Conservation (phyloP, 2,113 vertebrate genomes). For the Ailuropoda melanoleuca region DNA sequence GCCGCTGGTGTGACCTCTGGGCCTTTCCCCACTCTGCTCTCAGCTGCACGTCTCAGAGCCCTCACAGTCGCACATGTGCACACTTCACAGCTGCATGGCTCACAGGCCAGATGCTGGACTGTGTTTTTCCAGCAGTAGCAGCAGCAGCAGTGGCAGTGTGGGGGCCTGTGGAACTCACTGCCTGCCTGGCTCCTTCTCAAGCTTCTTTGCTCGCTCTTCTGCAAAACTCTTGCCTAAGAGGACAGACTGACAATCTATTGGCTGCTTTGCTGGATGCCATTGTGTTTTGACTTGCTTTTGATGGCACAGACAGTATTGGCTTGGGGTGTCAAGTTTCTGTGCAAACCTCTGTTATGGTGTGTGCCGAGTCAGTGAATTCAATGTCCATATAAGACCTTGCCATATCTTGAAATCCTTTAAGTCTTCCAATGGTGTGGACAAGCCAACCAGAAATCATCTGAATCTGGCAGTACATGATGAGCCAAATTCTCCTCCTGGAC, state of each 20-base stretch:
- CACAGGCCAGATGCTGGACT: neutral
- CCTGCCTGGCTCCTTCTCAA: neutral
- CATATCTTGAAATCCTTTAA: neutral
- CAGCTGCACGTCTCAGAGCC: neutral
- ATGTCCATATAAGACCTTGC: neutral
- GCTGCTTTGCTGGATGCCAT: neutral
- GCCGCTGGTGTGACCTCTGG: neutral
- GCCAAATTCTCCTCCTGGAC: neutral
- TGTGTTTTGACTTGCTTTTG: slow-evolving; percentile 43
- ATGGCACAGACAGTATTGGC: slow-evolving; percentile 13
- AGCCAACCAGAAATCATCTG: neutral
- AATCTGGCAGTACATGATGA: neutral
- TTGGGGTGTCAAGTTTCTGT: slow-evolving; percentile 29
- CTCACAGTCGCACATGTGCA: rapidly evolving
- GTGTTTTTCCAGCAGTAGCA: neutral
- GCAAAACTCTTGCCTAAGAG: neutral
- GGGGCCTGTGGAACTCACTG: neutral
- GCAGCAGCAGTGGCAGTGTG: rapidly evolving
- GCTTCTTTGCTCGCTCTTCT: neutral
- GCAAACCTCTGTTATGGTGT: neutral
- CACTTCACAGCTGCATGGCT: neutral
- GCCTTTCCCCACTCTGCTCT: neutral
- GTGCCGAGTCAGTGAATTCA: neutral
- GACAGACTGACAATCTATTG: neutral
- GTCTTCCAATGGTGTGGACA: neutral